Conservation (phyloP, 2,888 invertebrate species). For the Aphrophora alni region DNA sequence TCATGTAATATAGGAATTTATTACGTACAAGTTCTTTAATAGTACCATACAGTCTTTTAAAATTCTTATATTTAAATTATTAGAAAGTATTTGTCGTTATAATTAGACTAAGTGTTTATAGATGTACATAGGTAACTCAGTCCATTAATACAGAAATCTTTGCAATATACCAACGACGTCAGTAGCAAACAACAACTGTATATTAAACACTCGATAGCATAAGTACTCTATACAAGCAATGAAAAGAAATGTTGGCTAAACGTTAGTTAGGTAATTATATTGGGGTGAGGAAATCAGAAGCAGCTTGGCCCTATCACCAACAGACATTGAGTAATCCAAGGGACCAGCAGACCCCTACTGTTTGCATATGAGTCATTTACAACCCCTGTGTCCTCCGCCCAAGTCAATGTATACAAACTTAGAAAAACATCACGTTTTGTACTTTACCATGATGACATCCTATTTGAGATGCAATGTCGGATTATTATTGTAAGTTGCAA, state of each 20-base stretch:
- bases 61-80: too few relatives aligned
- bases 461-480: neutral
- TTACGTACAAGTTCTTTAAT: too few relatives aligned
- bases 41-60: too few relatives aligned
- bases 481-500: neutral
- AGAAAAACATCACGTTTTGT: neutral
- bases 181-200: too few relatives aligned
- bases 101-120: too few relatives aligned
- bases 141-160: too few relatives aligned
- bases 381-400: neutral
- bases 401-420: neutral
- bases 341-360: conserved; percentile 26
- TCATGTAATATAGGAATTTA: too few relatives aligned
- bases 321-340: conserved; percentile 23
- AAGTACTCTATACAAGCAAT: neutral
- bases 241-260: neutral
- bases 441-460: neutral
- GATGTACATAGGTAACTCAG: too few relatives aligned
- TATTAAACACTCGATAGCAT: too few relatives aligned
- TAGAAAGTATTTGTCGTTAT: too few relatives aligned
- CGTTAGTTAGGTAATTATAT: neutral
- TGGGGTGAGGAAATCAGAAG: conserved; percentile 5
- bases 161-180: too few relatives aligned
- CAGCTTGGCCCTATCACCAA: neutral
- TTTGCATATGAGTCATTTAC: conserved; percentile 48